Conservation (phyloP, 2,113 vertebrate species). For the Odocoileus virginianus region DNA sequence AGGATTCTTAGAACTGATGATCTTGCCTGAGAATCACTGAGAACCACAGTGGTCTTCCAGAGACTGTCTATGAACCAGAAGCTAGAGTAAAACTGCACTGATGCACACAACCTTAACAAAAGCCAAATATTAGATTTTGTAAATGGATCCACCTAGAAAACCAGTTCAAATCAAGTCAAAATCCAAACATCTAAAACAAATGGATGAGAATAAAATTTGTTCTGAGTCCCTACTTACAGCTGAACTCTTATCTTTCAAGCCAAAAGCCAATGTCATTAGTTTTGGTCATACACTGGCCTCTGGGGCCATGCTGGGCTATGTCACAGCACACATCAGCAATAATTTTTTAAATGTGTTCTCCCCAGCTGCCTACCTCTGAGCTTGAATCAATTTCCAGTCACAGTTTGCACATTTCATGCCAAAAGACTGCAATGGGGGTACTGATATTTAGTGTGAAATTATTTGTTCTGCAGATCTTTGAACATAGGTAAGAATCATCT, state of each 20-base stretch:
- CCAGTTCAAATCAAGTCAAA: slow-evolving; percentile 33
- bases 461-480: slow-evolving; percentile 37
- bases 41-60: background rate
- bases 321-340: slow-evolving; percentile 32
- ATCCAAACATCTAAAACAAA: slow-evolving; percentile 38
- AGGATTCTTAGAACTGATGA: background rate
- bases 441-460: slow-evolving; percentile 44
- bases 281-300: background rate
- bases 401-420: slow-evolving; percentile 60
- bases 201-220: slow-evolving; percentile 30
- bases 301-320: background rate
- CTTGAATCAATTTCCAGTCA: slow-evolving; percentile 64
- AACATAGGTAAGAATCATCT: slow-evolving; percentile 7
- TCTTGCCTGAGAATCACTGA: background rate
- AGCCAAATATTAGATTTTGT: background rate
- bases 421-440: background rate
- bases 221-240: background rate
- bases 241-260: slow-evolving; percentile 32
- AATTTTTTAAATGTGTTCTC: slow-evolving; percentile 58
- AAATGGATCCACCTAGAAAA: slow-evolving; percentile 23
- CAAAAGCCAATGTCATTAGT: slow-evolving; percentile 23
- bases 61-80: background rate
- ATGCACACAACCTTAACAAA: background rate
- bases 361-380: slow-evolving; percentile 40
- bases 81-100: background rate